Percentiles rank a stretch among this genome's conserved stretches.
phyloP scores from a whole-genome alignment of 2,888 invertebrate species.

The Drosophila ezoana region DNA sequence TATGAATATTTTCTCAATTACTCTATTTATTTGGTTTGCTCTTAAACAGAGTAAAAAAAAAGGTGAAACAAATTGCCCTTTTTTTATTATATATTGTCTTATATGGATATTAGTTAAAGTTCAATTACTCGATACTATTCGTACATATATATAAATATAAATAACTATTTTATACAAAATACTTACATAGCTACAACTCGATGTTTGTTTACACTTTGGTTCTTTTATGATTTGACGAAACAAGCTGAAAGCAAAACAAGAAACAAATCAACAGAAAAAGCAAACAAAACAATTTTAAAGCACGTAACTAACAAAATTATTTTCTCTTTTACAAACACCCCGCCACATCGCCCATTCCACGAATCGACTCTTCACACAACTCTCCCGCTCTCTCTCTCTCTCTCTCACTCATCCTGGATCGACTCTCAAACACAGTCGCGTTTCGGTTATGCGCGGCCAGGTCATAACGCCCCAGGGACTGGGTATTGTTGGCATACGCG shows the following conservation, averaged over 20 bases:
- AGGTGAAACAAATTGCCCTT: slow-evolving; percentile 13
- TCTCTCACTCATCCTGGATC: background rate
- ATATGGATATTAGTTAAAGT: slow-evolving; percentile 41
- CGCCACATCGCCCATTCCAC: slow-evolving; percentile 3
- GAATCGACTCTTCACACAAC: background rate
- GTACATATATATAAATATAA: slow-evolving; percentile 13
- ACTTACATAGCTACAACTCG: slow-evolving; percentile 37
- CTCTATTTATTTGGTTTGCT: slow-evolving; percentile 43
- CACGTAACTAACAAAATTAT: slow-evolving; percentile 58
- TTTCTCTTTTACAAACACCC: slow-evolving; percentile 61
- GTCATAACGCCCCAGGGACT: slow-evolving; percentile 97
- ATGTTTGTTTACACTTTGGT: slow-evolving; percentile 45
- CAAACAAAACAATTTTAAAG: slow-evolving; percentile 15
- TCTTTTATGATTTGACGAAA: slow-evolving; percentile 50
- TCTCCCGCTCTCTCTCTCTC: background rate
- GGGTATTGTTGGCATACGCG: slow-evolving; percentile 98
- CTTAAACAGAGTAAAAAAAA: slow-evolving; percentile 16
- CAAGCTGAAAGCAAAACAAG: slow-evolving; percentile 30
- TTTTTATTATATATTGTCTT: slow-evolving; percentile 28
- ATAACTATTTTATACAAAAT: slow-evolving; percentile 12
- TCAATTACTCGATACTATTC: slow-evolving; percentile 17
- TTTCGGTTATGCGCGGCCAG: slow-evolving; percentile 99
- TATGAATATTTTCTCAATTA: slow-evolving; percentile 47
- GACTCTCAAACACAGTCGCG: slow-evolving; percentile 90
- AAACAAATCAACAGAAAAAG: slow-evolving; percentile 43